Conservation (phyloP, 2,113 vertebrate species). For the Grallaria varia region DNA sequence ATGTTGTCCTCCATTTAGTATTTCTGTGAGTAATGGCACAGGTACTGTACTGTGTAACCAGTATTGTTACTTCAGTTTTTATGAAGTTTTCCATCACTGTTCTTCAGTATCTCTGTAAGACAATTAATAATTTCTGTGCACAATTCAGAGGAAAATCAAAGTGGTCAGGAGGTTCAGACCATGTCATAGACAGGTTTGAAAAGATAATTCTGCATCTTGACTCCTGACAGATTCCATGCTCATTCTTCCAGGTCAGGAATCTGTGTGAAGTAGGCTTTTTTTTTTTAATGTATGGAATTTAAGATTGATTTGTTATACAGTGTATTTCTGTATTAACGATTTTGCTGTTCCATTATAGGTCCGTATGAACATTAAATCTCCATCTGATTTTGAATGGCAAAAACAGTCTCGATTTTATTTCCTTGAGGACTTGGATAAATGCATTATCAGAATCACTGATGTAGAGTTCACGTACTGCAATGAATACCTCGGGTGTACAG, state of each 20-base stretch:
- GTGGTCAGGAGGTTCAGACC: not conserved
- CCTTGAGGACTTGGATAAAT: slow-evolving; percentile 72
- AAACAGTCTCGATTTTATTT: slow-evolving; percentile 76
- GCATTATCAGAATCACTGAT: slow-evolving; percentile 72
- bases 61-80: not conserved
- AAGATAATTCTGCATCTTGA: not conserved
- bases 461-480: slow-evolving; percentile 75
- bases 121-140: not conserved
- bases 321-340: not conserved
- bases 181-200: not conserved
- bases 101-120: not conserved
- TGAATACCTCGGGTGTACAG: slow-evolving; percentile 74
- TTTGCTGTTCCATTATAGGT: slow-evolving; percentile 49
- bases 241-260: not conserved
- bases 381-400: slow-evolving; percentile 75
- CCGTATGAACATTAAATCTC: slow-evolving; percentile 68
- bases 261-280: not conserved
- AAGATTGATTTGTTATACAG: not conserved
- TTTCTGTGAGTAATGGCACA: not conserved
- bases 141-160: not conserved
- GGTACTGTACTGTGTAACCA: not conserved
- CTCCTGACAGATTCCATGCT: not conserved
- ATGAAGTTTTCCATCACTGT: not conserved
- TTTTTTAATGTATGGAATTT: not conserved
- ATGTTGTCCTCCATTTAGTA: not conserved